These are phyloP conservation scores for Mylabris phalerata DNA, from an alignment of 1,140 invertebrate genomes.

Conservation along the genomic window DNA sequence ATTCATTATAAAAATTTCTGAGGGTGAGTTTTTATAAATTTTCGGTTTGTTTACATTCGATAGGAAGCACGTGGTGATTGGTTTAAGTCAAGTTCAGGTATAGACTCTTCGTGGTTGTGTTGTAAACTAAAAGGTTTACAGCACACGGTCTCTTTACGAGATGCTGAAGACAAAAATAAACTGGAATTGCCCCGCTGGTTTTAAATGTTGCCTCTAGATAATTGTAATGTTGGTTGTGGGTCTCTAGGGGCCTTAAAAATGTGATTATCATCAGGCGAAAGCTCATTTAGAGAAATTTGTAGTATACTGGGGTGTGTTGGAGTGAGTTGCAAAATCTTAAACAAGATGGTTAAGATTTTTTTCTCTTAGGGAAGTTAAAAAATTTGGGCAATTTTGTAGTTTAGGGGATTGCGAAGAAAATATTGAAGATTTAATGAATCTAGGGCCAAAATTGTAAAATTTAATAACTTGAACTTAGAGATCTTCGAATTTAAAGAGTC, in stretches of 20 bases:
- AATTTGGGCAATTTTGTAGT: too few relatives aligned
- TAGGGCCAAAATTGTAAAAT: too few relatives aligned
- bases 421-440: too few relatives aligned
- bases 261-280: background rate
- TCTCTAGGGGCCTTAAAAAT: background rate
- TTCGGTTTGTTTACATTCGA: background rate
- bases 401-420: too few relatives aligned
- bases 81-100: background rate
- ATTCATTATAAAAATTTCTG: too few relatives aligned
- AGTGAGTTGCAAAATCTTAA: too few relatives aligned
- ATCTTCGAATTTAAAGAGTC: too few relatives aligned
- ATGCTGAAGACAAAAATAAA: constrained; percentile 12
- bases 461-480: too few relatives aligned
- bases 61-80: constrained; percentile 13
- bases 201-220: background rate
- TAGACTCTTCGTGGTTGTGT: constrained; percentile 8
- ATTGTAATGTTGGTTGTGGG: constrained; percentile 8
- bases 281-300: background rate
- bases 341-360: too few relatives aligned
- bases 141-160: background rate
- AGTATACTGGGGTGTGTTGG: too few relatives aligned
- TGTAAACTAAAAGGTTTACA: constrained; percentile 19
- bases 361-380: too few relatives aligned
- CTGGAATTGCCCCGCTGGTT: constrained; percentile 7
- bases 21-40: background rate